Conservation (phyloP, 2,888 invertebrate genomes). For the Caradrina clavipalpis region DNA sequence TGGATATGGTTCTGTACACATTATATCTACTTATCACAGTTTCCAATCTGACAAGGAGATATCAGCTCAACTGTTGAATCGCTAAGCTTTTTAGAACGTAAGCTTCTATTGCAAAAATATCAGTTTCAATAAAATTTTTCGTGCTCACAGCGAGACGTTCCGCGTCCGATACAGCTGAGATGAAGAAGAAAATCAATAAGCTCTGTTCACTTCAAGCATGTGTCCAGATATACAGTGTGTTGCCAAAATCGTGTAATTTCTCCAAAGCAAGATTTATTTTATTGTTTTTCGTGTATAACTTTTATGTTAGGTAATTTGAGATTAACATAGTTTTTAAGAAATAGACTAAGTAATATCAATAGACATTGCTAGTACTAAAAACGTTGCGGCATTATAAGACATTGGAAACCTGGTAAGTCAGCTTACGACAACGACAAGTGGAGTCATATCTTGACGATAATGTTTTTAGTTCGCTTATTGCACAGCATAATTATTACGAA, state of each 20-base stretch:
- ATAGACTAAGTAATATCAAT: too few species aligned
- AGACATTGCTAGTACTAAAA: too few species aligned
- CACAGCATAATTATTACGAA: neutral
- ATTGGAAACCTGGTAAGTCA: neutral
- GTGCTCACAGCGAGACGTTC: slow-evolving; percentile 17
- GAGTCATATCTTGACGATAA: too few species aligned
- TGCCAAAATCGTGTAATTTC: neutral
- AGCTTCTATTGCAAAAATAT: slow-evolving; percentile 8
- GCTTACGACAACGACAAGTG: neutral
- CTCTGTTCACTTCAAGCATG: slow-evolving; percentile 36
- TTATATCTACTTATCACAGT: too few species aligned
- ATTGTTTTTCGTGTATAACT: neutral
- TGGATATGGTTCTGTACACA: too few species aligned
- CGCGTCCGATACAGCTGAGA: slow-evolving; percentile 27
- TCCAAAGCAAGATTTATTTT: neutral
- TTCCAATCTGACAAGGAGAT: too few species aligned
- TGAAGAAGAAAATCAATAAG: slow-evolving; percentile 51
- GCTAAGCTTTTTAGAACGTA: slow-evolving; percentile 5
- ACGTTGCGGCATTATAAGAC: neutral
- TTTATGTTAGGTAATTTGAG: neutral
- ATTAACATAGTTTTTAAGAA: neutral
- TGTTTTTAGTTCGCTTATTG: neutral
- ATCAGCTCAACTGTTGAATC: slow-evolving; percentile 17
- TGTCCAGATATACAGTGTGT: slow-evolving; percentile 12
- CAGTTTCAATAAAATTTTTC: slow-evolving; percentile 19